Evolutionary conservation across 2,797 vertebrate species (phyloP), one percentile per base, ranked within the genome.

Genomic region (Falco berigora): DNA sequence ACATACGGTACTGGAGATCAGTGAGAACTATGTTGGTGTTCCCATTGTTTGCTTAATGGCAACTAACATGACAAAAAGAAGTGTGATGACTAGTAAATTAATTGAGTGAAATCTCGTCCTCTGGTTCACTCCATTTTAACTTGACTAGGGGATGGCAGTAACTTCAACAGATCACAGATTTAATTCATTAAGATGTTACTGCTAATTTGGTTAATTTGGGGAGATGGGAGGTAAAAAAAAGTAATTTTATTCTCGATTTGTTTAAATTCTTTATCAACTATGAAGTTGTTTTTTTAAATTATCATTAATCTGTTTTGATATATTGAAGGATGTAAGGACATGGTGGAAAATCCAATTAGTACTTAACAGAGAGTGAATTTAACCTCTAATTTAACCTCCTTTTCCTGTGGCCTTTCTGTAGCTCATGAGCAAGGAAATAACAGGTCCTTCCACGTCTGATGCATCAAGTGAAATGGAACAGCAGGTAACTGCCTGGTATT

Each of bases 341-440:
- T 44, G n/a, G 4, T 73, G 47, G 32, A 84, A 82, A 38, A 93
- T 49, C 49, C 4, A 73, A 2, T 28, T 84, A 36, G 4, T 78
- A 59, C 63, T 86, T n/a, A 27, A 8, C 50, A 71, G 32, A 28
- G 20, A 40, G 28, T 72, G 62, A n/a, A 28, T 64, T 84, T 78
- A 84, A 47, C 25, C 12, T 86, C 22, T 73, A 38, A 69, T 73
- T 46, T 61, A 88, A 74, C 12, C 19, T 42, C 59, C 19, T 44
- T 25, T 74, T 79, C 32, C 59, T 72, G 18, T 84, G 71, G 74
- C 95, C 95, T 97, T 94, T 90, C 97, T 93, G 61, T 97, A 99
- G 99, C 98, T 99, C 72, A 99, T 99, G 98, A 99, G 97, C 96
- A 99, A 98, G 97, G 99, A 99, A 94, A 95, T 95, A 42, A 32